Evolutionary conservation across 1,140 invertebrate genomes (phyloP).

Genomic region (Drosophila aff.): DNA sequence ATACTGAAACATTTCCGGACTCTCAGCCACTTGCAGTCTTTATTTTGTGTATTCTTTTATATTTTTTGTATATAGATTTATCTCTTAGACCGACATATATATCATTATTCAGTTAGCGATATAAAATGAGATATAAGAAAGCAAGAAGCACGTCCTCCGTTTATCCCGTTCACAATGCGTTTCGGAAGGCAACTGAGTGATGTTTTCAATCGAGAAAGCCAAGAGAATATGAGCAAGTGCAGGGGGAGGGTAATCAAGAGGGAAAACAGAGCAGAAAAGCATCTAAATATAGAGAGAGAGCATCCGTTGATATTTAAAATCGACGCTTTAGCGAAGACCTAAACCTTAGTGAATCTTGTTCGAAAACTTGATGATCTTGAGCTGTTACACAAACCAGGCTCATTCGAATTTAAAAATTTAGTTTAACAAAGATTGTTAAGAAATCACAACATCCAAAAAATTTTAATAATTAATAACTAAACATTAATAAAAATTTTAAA

Average conservation of each 20-base stretch:
- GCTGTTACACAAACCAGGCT: constrained; percentile 2
- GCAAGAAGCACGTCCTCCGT: neutral
- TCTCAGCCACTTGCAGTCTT: constrained; percentile 1
- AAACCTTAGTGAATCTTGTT: neutral
- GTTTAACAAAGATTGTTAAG: no score
- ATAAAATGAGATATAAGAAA: neutral
- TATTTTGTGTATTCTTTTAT: constrained; percentile 17
- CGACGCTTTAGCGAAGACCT: constrained; percentile 6
- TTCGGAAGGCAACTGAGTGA: constrained; percentile 43
- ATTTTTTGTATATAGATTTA: constrained; percentile 27
- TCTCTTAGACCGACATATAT: constrained; percentile 1
- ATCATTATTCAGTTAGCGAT: constrained; percentile 12
- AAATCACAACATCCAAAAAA: neutral
- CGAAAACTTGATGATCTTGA: constrained; percentile 2
- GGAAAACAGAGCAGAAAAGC: neutral
- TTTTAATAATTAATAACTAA: neutral
- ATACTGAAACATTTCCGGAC: constrained; percentile 38
- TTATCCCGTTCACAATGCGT: constrained; percentile 25
- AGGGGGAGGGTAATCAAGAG: neutral
- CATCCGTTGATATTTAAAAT: constrained; percentile 20
- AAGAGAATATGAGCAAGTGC: neutral
- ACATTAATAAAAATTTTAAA: neutral
- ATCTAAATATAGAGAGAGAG: constrained; percentile 14
- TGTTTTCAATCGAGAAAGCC: constrained; percentile 18
- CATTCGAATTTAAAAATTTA: neutral